phyloP scores from a whole-genome alignment of 2,797 vertebrate species.

The Phoxinus dragarum region DNA sequence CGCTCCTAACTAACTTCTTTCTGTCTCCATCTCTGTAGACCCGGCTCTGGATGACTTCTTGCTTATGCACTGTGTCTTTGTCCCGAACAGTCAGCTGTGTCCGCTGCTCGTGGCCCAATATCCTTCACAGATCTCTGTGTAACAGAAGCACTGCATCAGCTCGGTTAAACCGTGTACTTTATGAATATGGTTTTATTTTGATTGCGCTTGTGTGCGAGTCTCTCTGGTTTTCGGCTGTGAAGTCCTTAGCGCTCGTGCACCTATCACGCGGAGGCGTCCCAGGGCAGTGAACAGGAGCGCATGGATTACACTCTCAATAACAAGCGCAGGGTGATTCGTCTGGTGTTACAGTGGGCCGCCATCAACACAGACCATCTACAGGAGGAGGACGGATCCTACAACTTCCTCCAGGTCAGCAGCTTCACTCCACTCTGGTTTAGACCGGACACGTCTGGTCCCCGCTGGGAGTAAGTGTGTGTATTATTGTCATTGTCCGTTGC shows the following conservation, averaged over 20 bases:
- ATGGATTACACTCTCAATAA: slow-evolving; percentile 94
- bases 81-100: slow-evolving; percentile 92
- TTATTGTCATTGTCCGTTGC: slow-evolving; percentile 58
- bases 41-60: slow-evolving; percentile 92
- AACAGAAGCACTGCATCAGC: background rate
- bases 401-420: slow-evolving; percentile 90
- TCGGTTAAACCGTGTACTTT: background rate
- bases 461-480: background rate
- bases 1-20: slow-evolving; percentile 14
- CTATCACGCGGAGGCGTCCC: slow-evolving; percentile 93
- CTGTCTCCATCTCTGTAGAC: slow-evolving; percentile 77
- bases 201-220: background rate
- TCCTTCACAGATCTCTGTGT: slow-evolving; percentile 80
- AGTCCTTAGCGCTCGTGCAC: slow-evolving; percentile 87
- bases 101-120: slow-evolving; percentile 94
- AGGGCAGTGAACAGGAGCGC: slow-evolving; percentile 95
- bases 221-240: slow-evolving; percentile 47
- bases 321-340: slow-evolving; percentile 90
- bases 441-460: too few relatives aligned
- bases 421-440: too few relatives aligned
- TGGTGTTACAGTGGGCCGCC: slow-evolving; percentile 90
- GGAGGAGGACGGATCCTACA: slow-evolving; percentile 87
- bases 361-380: slow-evolving; percentile 88
- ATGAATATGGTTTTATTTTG: background rate
- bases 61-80: slow-evolving; percentile 97